Conservation (phyloP, 2,888 invertebrate genomes). For the Cataglyphis livida region DNA sequence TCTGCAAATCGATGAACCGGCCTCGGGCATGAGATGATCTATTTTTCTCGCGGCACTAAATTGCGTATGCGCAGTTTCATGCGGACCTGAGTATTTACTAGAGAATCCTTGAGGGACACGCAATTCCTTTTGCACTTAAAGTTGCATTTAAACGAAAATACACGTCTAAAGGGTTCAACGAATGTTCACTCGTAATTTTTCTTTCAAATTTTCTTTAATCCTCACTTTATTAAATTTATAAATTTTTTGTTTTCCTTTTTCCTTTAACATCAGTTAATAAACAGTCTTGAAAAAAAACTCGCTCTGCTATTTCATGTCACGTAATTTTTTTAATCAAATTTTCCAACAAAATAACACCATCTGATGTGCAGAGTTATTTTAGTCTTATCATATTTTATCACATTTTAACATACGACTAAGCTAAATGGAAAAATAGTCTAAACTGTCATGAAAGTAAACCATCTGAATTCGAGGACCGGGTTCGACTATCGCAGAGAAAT, state of each 20-base stretch:
- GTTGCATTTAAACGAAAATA: not conserved
- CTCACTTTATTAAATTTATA: not conserved
- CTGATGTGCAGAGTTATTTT: not conserved
- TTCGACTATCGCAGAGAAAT: constrained; percentile 45
- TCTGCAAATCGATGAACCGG: constrained; percentile 50
- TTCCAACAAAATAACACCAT: not conserved
- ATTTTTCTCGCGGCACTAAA: constrained; percentile 47
- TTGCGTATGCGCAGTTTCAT: constrained; percentile 40
- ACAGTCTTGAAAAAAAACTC: not conserved
- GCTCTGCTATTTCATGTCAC: not conserved
- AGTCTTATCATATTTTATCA: constrained; percentile 23
- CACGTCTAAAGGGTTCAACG: not conserved
- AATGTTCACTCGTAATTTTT: constrained; percentile 3
- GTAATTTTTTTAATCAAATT: constrained; percentile 17
- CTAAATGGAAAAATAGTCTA: constrained; percentile 41
- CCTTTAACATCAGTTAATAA: not conserved
- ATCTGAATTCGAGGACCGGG: constrained; percentile 34
- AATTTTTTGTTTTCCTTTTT: not conserved
- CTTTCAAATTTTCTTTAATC: constrained; percentile 3
- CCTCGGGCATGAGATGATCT: constrained; percentile 53
- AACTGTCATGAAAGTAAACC: constrained; percentile 52
- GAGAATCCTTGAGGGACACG: not conserved
- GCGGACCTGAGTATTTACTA: constrained; percentile 38
- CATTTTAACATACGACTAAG: not conserved
- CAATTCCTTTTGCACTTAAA: constrained; percentile 11